These are phyloP conservation scores for Naso thynnoides DNA, from an alignment of 2,797 vertebrate species.

Conservation along the genomic window DNA sequence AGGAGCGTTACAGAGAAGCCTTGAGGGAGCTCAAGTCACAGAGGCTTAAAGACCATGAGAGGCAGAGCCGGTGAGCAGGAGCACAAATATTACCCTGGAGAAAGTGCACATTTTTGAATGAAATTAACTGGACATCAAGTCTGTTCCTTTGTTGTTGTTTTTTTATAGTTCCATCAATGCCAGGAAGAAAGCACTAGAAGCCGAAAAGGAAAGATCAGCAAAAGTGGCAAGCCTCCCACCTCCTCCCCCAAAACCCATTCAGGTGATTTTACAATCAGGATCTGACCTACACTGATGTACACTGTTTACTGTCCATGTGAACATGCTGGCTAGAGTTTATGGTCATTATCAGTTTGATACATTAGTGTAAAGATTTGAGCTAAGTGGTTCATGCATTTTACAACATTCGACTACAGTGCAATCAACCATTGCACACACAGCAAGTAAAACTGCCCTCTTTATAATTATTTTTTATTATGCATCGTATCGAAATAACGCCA, in stretches of 20 bases:
- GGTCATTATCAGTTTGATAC: neutral
- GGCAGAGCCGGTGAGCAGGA: slow-evolving; percentile 83
- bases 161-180: slow-evolving; percentile 80
- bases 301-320: neutral
- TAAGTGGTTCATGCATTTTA: neutral
- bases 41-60: slow-evolving; percentile 81
- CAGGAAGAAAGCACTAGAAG: slow-evolving; percentile 87
- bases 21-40: slow-evolving; percentile 89
- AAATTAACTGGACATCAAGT: neutral
- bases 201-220: slow-evolving; percentile 90
- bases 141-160: neutral
- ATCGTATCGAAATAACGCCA: too few species aligned
- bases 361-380: neutral
- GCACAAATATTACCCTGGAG: neutral
- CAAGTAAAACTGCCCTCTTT: neutral
- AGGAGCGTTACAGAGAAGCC: slow-evolving; percentile 88
- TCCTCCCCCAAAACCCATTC: slow-evolving; percentile 83
- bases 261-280: slow-evolving; percentile 77
- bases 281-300: neutral
- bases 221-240: slow-evolving; percentile 90
- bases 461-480: too few species aligned
- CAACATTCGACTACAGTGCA: too few species aligned
- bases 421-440: too few species aligned
- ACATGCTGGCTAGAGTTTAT: neutral
- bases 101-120: neutral